Evolutionary conservation across 2,888 invertebrate species (phyloP).

Genomic region (Nomada ruficornis): DNA sequence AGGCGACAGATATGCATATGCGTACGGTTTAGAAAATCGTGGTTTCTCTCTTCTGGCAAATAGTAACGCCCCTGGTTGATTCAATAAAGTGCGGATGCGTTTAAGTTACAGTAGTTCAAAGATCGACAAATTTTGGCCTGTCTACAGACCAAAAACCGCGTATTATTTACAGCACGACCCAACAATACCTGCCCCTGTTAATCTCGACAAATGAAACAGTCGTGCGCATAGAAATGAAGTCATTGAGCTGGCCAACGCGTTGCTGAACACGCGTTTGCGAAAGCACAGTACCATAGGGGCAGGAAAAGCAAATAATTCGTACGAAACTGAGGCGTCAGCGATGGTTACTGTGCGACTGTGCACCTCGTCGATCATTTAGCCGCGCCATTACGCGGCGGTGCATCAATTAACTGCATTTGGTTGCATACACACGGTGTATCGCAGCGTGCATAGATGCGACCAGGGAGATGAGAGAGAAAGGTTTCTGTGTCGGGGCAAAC

Average conservation of each 20-base stretch:
- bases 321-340: constrained; percentile 34
- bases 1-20: neutral
- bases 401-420: constrained; percentile 70
- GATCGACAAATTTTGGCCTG: too few species aligned
- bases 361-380: constrained; percentile 65
- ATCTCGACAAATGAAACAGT: neutral
- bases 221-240: neutral
- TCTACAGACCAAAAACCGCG: neutral
- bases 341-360: constrained; percentile 42
- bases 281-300: neutral
- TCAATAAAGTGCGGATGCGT: too few species aligned
- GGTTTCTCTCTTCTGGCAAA: neutral
- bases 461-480: constrained; percentile 65
- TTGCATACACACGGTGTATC: constrained; percentile 32
- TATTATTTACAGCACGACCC: neutral
- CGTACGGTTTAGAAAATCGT: neutral
- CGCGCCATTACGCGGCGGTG: constrained; percentile 70
- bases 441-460: constrained; percentile 11
- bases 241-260: neutral
- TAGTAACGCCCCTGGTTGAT: too few species aligned
- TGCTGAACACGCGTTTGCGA: neutral
- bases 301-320: constrained; percentile 25
- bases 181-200: neutral
- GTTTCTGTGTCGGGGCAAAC: constrained; percentile 75
- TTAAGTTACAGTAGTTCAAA: too few species aligned